Conservation (phyloP, 2,113 vertebrate genomes). For the Vombatus ursinus region DNA sequence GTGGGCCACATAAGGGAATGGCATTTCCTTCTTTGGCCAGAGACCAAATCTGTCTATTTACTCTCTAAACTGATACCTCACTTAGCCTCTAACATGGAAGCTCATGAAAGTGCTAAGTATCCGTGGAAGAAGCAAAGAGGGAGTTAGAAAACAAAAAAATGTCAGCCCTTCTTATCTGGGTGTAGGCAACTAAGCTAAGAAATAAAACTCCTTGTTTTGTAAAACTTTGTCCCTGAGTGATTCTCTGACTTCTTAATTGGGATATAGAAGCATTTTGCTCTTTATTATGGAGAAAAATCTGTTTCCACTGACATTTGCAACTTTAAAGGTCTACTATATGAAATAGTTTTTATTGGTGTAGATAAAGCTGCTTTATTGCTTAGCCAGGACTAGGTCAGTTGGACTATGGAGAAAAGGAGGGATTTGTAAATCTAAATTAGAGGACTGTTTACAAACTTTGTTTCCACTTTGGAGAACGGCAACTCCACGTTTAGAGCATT, state of each 20-base stretch:
- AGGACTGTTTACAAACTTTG: slow-evolving; percentile 34
- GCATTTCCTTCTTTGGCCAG: slow-evolving; percentile 25
- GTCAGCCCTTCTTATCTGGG: slow-evolving; percentile 3
- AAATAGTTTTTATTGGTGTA: slow-evolving; percentile 65
- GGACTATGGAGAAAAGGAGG: slow-evolving; percentile 59
- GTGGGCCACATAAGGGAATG: slow-evolving; percentile 45
- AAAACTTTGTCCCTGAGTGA: slow-evolving; percentile 67
- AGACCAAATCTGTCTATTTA: slow-evolving; percentile 43
- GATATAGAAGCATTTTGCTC: slow-evolving; percentile 50
- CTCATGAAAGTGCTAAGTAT: not conserved
- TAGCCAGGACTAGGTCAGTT: not conserved
- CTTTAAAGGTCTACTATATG: slow-evolving; percentile 70
- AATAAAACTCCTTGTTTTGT: slow-evolving; percentile 60
- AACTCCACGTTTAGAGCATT: slow-evolving; percentile 31
- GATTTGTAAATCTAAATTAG: slow-evolving; percentile 25
- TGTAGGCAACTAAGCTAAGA: slow-evolving; percentile 43
- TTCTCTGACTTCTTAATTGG: slow-evolving; percentile 57
- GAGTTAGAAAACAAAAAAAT: slow-evolving; percentile 59
- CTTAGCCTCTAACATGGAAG: slow-evolving; percentile 33
- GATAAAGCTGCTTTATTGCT: slow-evolving; percentile 67
- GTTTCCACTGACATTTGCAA: slow-evolving; percentile 54
- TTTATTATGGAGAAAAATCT: slow-evolving; percentile 71
- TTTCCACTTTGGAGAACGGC: slow-evolving; percentile 36
- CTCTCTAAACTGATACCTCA: not conserved
- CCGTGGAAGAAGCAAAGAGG: slow-evolving; percentile 36